phyloP scores from a whole-genome alignment of 2,888 invertebrate species.

The Lordiphosa andalusiaca region DNA sequence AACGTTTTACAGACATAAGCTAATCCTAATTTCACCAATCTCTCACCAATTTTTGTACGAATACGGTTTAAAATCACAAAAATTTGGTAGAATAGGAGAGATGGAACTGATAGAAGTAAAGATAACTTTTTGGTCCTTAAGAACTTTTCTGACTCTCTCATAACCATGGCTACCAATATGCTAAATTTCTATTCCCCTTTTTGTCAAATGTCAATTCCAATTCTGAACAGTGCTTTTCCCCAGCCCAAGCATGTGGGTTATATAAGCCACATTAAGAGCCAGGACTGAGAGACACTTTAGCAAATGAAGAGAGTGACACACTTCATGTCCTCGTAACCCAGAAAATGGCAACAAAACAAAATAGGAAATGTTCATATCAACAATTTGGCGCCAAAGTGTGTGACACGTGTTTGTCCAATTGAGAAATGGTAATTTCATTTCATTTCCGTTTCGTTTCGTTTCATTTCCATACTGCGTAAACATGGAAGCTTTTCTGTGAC shows the following conservation, averaged over 20 bases:
- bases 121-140: no score
- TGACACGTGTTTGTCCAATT: constrained; percentile 41
- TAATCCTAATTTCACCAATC: no score
- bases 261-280: constrained; percentile 37
- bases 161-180: no score
- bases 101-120: no score
- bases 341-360: constrained; percentile 53
- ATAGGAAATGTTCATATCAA: constrained; percentile 36
- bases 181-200: no score
- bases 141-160: no score
- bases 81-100: no score
- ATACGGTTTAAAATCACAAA: no score
- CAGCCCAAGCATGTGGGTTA: constrained; percentile 54
- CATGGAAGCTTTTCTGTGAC: constrained; percentile 66
- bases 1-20: no score
- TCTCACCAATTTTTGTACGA: no score
- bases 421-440: constrained; percentile 30
- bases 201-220: not conserved
- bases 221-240: constrained; percentile 22
- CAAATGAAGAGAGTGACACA: not conserved
- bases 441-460: constrained; percentile 34
- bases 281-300: constrained; percentile 4
- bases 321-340: constrained; percentile 57
- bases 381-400: constrained; percentile 68
- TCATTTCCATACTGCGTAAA: constrained; percentile 43